A percentile compares a stretch with the other conserved stretches of the same genome.
phyloP scores from a whole-genome alignment of 2,113 vertebrate genomes.

The Acrocephalus arundinaceus region DNA sequence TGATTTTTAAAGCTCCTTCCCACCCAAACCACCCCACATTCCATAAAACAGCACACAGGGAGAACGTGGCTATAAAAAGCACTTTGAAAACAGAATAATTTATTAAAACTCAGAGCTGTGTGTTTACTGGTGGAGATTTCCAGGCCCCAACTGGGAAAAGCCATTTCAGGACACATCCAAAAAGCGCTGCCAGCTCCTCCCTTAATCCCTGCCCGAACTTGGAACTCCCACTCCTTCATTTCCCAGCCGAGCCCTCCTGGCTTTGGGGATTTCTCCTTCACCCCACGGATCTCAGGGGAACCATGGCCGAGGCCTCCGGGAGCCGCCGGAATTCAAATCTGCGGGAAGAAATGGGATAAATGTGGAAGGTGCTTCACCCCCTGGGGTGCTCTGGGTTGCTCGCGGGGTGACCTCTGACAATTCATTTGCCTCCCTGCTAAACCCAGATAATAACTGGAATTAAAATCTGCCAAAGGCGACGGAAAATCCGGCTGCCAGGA shows the following conservation, averaged over 20 bases:
- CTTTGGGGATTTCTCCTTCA: neutral
- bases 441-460: slow-evolving; percentile 35
- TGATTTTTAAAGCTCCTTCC: fast-evolving
- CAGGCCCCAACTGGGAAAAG: neutral
- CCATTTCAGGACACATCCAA: neutral
- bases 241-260: fast-evolving
- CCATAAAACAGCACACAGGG: neutral
- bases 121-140: neutral
- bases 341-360: neutral
- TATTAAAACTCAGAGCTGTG: neutral
- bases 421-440: slow-evolving; percentile 2
- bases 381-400: neutral
- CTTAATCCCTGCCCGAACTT: neutral
- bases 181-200: neutral
- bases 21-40: fast-evolving
- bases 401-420: slow-evolving; percentile 7
- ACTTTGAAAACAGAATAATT: neutral
- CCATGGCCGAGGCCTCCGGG: neutral
- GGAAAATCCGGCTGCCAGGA: neutral
- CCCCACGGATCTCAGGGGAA: neutral
- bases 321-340: neutral
- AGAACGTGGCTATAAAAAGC: fast-evolving
- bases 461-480: slow-evolving; percentile 18
- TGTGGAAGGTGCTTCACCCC: neutral
- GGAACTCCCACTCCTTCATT: neutral